Base-by-base conservation (phyloP, 2,113 vertebrate genomes). In the Dasyornis broadbenti region DNA sequence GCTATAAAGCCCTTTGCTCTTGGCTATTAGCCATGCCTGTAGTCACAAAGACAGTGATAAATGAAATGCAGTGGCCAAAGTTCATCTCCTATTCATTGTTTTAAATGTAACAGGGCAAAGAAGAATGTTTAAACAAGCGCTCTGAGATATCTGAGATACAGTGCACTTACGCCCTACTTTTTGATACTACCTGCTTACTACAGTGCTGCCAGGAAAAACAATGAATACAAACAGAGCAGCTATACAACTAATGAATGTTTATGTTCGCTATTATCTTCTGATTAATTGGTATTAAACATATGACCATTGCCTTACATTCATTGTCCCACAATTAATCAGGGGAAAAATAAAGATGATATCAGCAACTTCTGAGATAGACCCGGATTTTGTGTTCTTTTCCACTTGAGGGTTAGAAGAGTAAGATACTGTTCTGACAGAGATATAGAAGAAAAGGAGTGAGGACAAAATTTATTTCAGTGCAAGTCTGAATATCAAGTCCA, bases 51-150 rank as follows among this genome's bases (percentile, higher is more conserved):
- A 93, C 60, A 66, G 33, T 3, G 8, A 94, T 75, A 94, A 96
- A 90, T 11, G 3, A 93, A 83, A 80, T 15, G 30, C 56, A 66
- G 37, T 19, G 77, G 54, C 54, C 90, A 87, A 96, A 94, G 93
- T 92, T 92, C 79, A 71, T 75, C 90, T 82, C 65, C 40, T 81
- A 56, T 33, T 92, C 33, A 59, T 68, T 85, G 56, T 84, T 94
- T 93, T 71, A 93, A 95, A 95, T 73, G 11, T 33, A 92, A 82
- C 64, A 77, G 37, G 35, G 57, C 59, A 93, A 84, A 94, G 52
- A 86, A 68, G 52, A 89, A 72, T 57, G 56, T 81, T 95, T 73
- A 72, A 88, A 86, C 60, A 94, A 95, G 76, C 9, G 18, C 30
- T 92, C 52, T 17, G 30, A 86, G 69, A 49, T 81, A 85, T 10